Evolutionary conservation across 2,797 vertebrate genomes (phyloP), one percentile per base, ranked within the genome.

Genomic region (Poecilia wingei): DNA sequence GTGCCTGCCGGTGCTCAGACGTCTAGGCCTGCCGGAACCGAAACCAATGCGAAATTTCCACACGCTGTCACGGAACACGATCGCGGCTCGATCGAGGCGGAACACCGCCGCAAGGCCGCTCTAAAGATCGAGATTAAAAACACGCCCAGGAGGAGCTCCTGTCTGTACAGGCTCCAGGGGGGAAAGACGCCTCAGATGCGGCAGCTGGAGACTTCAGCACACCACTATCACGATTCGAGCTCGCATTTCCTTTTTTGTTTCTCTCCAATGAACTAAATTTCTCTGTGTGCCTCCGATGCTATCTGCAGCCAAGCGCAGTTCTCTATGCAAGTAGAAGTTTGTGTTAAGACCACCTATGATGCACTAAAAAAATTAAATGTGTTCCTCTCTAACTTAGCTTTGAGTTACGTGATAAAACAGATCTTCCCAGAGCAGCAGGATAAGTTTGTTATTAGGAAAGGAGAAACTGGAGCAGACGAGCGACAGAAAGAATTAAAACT

Each of bases 121-220:
- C 36, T 43, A 41, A 33, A 49, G 70, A 36, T 79, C 4, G 22
- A 46, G 69, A 72, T n/a, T 77, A 43, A 55, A 14, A 74, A 49
- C 39, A 20, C 36, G 20, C 2, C 18, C 25, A 47, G 36, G n/a
- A 55, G 78, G 31, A 55, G 78, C 64, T 82, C 78, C 61, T 86
- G 83, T 82, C 82, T 79, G 85, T 69, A 82, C 88, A 76, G 18
- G 86, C 76, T 84, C 55, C 74, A 59, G 41, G 2, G 41, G 25
- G 41, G 39, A 74, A 0, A 61, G 28, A 72, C 49, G 72, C 43
- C 55, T 25, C 45, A 36, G 76, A 13, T 12, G 36, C 7, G 31
- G 16, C 41, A 70, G 68, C 41, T 28, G 28, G 9, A 8, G 36
- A 74, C 49, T 16, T 14, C 75, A 33, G 46, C 20, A 18, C 79